Evolutionary conservation across 1,140 invertebrate genomes (phyloP), one percentile per base, ranked within the genome.

Genomic region (Dendroctonus valens): DNA sequence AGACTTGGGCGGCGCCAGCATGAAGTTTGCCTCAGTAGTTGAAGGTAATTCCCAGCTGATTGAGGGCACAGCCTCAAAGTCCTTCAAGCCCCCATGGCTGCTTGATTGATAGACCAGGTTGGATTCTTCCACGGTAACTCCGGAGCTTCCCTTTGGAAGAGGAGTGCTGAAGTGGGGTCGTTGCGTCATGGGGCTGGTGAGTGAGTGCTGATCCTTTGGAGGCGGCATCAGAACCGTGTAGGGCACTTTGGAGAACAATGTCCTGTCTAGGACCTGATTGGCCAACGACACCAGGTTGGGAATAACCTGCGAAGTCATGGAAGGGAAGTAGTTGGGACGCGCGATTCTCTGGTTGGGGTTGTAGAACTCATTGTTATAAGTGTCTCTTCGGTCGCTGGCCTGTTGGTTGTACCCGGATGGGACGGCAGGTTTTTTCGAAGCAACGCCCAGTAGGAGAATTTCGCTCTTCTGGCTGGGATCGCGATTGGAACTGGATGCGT

Each of bases 221-320:
- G 88, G 88, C 39, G 88, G 88, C 51, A 89, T 82, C 57, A 90
- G 79, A 73, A 88, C 84, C 0, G 86, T 87, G 74, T 85, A 84
- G 0, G 85, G 85, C 39, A 70, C 77, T 69, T 68, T 78, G 62
- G 69, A 77, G 75, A 65, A 77, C 68, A 38, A 79, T 78, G 37
- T 78, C 71, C 67, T 75, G 76, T 70, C 82, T 76, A 73, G 82
- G 78, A 73, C 79, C 81, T 77, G 82, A 67, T 68, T 76, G 69
- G 71, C 76, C 6, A 62, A 73, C 50, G 71, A 80, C 64, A 75
- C 73, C n/a, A 71, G 61, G 6, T 73, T 72, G n/a, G 75, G 70
- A 54, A 74, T 76, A 46, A 75, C 73, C 38, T 70, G 68, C 7
- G 72, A 69, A 0, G 69, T 58, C 46, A 70, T 55, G 50, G 69